Evolutionary conservation across 2,113 vertebrate genomes (phyloP).

Genomic region (Sylvicapra grimmia): DNA sequence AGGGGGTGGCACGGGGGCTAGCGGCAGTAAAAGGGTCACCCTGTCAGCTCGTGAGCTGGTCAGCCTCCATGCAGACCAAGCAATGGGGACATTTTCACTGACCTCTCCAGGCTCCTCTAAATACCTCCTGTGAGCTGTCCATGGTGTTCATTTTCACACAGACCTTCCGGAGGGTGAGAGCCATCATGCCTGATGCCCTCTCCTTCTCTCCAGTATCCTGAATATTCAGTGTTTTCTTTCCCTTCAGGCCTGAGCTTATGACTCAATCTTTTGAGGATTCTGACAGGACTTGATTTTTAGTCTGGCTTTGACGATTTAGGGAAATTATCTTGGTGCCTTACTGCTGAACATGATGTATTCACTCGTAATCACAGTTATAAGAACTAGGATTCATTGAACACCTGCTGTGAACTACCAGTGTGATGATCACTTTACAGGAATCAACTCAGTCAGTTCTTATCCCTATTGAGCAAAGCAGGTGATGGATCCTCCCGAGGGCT

Average conservation of each 20-base stretch:
- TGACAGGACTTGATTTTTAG: not conserved
- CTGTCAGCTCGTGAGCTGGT: too few species aligned
- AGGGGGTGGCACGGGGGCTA: not conserved
- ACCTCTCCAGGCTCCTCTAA: not conserved
- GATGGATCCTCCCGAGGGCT: not conserved
- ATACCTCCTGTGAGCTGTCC: not conserved
- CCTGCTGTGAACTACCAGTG: not conserved
- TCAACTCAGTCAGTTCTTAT: not conserved
- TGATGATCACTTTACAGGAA: not conserved
- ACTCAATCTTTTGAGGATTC: not conserved
- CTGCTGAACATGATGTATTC: not conserved
- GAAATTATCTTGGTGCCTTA: not conserved
- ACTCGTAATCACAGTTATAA: not conserved
- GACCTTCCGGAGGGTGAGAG: too few species aligned
- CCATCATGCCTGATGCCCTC: too few species aligned
- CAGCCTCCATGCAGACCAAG: not conserved
- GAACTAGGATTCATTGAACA: not conserved
- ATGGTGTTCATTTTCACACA: not conserved
- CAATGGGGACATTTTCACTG: not conserved
- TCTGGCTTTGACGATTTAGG: not conserved
- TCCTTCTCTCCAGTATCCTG: not conserved
- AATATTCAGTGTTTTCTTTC: not conserved
- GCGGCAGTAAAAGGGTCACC: fast-evolving
- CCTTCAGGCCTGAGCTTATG: not conserved
- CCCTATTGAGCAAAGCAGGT: not conserved